Evolutionary conservation across 2,797 vertebrate genomes (phyloP), one percentile per base, ranked within the genome.

Genomic region (Falco columbarius): DNA sequence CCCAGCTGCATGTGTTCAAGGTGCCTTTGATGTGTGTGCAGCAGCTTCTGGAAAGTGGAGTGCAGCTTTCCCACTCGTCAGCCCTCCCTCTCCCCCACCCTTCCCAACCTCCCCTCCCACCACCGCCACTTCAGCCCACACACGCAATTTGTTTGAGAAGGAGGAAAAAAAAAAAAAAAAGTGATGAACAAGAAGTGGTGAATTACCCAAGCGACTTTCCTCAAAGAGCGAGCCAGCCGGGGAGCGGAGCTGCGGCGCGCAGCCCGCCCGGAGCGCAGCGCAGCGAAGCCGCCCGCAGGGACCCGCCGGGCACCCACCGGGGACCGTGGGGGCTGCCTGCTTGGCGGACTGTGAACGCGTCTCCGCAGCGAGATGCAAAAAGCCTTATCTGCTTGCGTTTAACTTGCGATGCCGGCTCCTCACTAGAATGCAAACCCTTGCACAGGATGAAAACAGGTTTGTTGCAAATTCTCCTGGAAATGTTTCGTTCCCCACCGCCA

Each of bases 371-470:
- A 89, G 88, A 95, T 96, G 97, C 95, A 36, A 38, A 96, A 90
- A 97, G 90, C 95, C 83, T 77, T 9, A 1, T 75, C 81, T 84
- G 97, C 95, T 93, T 40, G 94, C 91, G 12, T 83, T 93, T 96
- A 96, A 96, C 86, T 92, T 81, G 96, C 67, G 74, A 95, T 97
- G 97, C 97, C 85, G 95, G 94, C 93, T 96, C 70, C 96, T 90
- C 89, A 74, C 96, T 96, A 98, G 97, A 96, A 98, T 96, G 98
- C 97, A 82, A 97, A 97, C 79, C 86, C 94, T 93, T 59, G 96
- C 96, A 89, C 97, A 96, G 77, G 96, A 98, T 98, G 98, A 98
- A 96, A 98, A 91, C 98, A 98, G 98, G 98, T 98, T 97, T 91
- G 98, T 98, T 52, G 55, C 79, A 44, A 92, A 85, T 93, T 71